Conservation (phyloP, 2,888 invertebrate genomes). For the Eristalis pertinax region DNA sequence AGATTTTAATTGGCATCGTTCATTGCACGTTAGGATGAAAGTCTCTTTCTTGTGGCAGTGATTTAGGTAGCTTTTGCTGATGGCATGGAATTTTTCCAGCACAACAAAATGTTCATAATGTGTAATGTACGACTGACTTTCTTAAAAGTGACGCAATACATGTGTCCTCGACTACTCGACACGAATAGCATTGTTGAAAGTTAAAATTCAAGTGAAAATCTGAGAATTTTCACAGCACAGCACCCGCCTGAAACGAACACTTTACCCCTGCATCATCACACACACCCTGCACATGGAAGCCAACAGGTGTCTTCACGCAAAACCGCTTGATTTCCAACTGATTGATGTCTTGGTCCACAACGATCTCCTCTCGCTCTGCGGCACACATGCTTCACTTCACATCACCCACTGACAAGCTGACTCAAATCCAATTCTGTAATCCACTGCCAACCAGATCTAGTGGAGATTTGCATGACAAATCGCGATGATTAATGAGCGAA, state of each 20-base stretch:
- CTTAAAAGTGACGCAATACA: too few relatives aligned
- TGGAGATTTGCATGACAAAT: conserved; percentile 14
- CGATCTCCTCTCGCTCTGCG: background rate
- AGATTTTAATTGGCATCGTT: too few relatives aligned
- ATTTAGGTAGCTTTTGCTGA: too few relatives aligned
- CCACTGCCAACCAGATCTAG: background rate
- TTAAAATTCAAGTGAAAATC: too few relatives aligned
- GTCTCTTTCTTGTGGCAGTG: too few relatives aligned
- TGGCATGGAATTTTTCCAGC: too few relatives aligned
- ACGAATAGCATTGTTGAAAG: too few relatives aligned
- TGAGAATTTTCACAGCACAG: too few relatives aligned
- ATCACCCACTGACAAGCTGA: background rate
- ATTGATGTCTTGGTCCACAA: background rate
- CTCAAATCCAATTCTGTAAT: background rate
- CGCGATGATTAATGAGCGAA: conserved; percentile 8
- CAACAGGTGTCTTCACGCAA: background rate
- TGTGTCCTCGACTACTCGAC: too few relatives aligned
- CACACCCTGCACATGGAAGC: background rate
- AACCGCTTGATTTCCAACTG: background rate
- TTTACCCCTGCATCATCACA: background rate
- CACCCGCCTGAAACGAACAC: background rate
- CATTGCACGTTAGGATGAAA: too few relatives aligned
- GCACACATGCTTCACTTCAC: background rate
- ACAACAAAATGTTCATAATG: too few relatives aligned
- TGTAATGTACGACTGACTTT: too few relatives aligned